Conservation (phyloP, 2,113 vertebrate genomes). For the Prochilodus magdalenae region DNA sequence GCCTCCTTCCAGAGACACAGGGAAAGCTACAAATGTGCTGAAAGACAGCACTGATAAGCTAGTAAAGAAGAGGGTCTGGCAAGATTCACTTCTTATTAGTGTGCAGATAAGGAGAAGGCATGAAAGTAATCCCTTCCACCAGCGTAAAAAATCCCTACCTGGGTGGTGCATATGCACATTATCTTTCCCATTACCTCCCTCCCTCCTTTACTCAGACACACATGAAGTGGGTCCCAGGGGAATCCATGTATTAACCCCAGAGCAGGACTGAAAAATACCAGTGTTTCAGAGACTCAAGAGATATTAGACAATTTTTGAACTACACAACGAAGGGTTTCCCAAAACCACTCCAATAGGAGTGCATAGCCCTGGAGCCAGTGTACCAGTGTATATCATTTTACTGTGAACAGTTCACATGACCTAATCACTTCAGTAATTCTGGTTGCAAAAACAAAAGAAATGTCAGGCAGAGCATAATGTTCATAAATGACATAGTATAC, state of each 20-base stretch:
- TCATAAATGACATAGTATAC: not conserved
- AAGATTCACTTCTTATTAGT: constrained; percentile 26
- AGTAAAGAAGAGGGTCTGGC: constrained; percentile 16
- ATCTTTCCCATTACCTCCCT: not conserved
- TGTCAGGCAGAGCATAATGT: not conserved
- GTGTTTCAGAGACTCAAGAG: too few relatives aligned
- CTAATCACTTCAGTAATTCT: not conserved
- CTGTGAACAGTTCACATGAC: not conserved
- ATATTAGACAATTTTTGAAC: too few relatives aligned
- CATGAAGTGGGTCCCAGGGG: not conserved
- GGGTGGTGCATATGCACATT: constrained; percentile 7
- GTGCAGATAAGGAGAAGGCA: constrained; percentile 42
- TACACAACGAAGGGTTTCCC: not conserved
- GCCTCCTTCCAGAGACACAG: not conserved
- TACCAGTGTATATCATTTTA: not conserved
- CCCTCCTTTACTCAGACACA: not conserved
- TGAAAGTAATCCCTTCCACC: constrained; percentile 50
- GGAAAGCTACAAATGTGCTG: constrained; percentile 36
- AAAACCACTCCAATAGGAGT: too few relatives aligned
- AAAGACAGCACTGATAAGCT: constrained; percentile 30
- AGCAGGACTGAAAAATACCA: too few relatives aligned
- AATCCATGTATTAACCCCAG: not conserved
- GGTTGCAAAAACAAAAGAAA: too few relatives aligned
- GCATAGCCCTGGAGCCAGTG: not conserved
- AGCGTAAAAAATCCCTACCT: constrained; percentile 37